Conservation (phyloP, 2,888 invertebrate species). For the Eudemis profundana region DNA sequence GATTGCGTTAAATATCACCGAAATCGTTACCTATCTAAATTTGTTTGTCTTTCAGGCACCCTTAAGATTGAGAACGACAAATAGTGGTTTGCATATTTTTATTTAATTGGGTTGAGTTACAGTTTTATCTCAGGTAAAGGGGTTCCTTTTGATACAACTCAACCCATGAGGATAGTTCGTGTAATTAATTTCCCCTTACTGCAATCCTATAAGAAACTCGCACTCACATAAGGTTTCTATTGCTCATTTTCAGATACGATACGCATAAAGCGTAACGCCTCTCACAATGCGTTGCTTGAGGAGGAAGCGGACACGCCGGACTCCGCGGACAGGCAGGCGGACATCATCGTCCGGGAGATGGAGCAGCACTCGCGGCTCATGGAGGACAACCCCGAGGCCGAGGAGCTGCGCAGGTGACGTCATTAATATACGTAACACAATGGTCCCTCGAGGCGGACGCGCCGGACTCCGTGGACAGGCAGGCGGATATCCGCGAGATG, state of each 20-base stretch:
- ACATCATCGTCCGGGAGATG: constrained; percentile 87
- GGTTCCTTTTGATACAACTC: too few relatives aligned
- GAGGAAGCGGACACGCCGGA: constrained; percentile 57
- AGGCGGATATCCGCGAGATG: constrained; percentile 86
- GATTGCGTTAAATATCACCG: neutral
- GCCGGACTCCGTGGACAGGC: constrained; percentile 69
- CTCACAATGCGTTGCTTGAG: constrained; percentile 68
- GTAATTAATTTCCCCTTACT: too few relatives aligned
- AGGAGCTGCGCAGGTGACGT: constrained; percentile 84
- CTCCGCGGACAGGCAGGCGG: constrained; percentile 80
- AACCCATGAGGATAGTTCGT: too few relatives aligned
- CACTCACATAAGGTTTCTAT: too few relatives aligned
- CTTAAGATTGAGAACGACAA: too few relatives aligned
- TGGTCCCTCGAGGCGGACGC: constrained; percentile 55
- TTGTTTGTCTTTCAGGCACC: too few relatives aligned
- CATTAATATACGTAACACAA: neutral
- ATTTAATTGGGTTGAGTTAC: too few relatives aligned
- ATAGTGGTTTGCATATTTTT: too few relatives aligned
- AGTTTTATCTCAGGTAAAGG: too few relatives aligned
- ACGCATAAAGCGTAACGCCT: constrained; percentile 66
- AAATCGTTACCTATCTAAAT: too few relatives aligned
- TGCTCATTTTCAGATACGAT: constrained; percentile 63
- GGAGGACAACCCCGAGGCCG: constrained; percentile 87
- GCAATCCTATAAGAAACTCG: too few relatives aligned
- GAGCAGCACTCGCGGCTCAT: constrained; percentile 87